Evolutionary conservation across 2,797 vertebrate species (phyloP).

Genomic region (Neostethus bicornis): DNA sequence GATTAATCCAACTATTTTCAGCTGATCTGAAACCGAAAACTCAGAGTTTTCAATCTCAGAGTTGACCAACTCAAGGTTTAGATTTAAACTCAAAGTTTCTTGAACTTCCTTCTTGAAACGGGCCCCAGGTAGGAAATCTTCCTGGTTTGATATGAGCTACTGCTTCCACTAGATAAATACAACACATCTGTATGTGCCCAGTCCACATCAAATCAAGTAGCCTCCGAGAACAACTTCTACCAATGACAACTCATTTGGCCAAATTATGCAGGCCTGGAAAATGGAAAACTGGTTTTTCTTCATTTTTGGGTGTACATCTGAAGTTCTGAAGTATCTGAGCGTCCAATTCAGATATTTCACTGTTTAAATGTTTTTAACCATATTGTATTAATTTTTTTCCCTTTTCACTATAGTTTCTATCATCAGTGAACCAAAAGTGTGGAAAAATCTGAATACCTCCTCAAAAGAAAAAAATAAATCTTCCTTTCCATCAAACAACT

Average conservation of each 20-base stretch:
- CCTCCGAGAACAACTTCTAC: not conserved
- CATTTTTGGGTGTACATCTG: no score
- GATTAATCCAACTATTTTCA: no score
- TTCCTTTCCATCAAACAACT: not conserved
- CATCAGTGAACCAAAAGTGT: not conserved
- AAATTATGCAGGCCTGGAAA: not conserved
- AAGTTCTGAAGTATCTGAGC: no score
- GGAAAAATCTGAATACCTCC: not conserved
- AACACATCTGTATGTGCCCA: not conserved
- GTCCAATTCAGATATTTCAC: no score
- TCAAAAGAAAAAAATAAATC: not conserved
- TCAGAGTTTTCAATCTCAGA: no score
- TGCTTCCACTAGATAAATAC: not conserved
- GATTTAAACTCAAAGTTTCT: no score
- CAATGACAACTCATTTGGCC: not conserved
- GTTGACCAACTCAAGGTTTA: no score
- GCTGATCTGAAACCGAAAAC: no score
- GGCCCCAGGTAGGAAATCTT: no score
- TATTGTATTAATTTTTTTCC: not conserved
- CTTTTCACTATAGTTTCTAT: not conserved
- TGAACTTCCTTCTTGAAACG: no score
- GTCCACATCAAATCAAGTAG: not conserved
- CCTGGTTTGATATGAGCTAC: no score
- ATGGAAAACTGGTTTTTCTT: no score
- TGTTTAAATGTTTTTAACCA: not conserved